These are phyloP conservation scores for Bubo bubo DNA, from an alignment of 2,113 vertebrate species.

Conservation along the genomic window DNA sequence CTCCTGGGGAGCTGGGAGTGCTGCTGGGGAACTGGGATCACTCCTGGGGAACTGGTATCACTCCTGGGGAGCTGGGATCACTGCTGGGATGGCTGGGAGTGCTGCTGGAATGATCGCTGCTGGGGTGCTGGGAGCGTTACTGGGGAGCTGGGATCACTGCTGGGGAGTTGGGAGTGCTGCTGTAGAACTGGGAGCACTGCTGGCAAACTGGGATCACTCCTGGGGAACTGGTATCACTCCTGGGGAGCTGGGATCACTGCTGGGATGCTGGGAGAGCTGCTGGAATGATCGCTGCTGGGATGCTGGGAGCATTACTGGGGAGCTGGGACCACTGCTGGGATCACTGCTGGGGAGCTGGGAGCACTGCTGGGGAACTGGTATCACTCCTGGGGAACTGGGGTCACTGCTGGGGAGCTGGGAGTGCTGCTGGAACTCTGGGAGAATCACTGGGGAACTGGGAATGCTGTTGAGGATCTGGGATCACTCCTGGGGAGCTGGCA, in stretches of 20 bases:
- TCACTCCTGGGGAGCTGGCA: neutral
- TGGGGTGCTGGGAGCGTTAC: neutral
- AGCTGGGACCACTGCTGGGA: too few relatives aligned
- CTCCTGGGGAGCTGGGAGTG: too few relatives aligned
- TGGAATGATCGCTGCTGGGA: neutral
- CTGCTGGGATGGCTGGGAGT: neutral
- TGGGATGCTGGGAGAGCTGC: neutral
- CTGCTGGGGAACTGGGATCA: neutral
- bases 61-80: neutral
- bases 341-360: too few relatives aligned
- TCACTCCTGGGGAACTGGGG: neutral
- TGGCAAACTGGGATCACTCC: neutral
- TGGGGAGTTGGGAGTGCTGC: neutral
- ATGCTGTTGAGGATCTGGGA: too few relatives aligned
- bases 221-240: too few relatives aligned
- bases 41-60: neutral
- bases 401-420: neutral
- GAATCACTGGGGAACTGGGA: neutral
- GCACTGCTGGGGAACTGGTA: too few relatives aligned
- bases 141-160: neutral
- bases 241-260: too few relatives aligned
- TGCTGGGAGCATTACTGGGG: too few relatives aligned
- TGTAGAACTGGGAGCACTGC: fast-evolving
- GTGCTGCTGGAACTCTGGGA: neutral
- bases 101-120: neutral